These are phyloP conservation scores for Paguma larvata DNA, from an alignment of 2,797 vertebrate genomes.

Conservation along the genomic window DNA sequence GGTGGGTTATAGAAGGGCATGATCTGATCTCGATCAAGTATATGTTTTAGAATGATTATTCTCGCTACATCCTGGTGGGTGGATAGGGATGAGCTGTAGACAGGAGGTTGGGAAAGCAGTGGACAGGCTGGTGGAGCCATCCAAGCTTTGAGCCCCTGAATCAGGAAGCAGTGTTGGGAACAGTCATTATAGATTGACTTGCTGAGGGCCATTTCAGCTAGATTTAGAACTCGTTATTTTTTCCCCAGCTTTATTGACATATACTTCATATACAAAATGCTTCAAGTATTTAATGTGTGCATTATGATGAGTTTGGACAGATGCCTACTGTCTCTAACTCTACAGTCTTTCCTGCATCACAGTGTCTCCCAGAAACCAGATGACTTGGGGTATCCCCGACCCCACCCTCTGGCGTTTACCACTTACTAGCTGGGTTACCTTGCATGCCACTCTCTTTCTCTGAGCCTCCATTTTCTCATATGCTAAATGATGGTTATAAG, in stretches of 20 bases:
- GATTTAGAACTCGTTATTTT: neutral
- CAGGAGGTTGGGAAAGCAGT: neutral
- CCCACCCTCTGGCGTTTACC: neutral
- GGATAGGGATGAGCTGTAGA: neutral
- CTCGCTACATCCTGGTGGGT: accelerated
- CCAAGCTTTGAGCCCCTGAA: neutral
- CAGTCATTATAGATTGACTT: neutral
- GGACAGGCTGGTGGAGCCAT: neutral
- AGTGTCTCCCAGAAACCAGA: neutral
- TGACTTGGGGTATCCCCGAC: neutral
- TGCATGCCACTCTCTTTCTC: neutral
- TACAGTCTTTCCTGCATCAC: neutral
- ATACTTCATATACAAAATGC: neutral
- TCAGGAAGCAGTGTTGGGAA: neutral
- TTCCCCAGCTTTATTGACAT: neutral
- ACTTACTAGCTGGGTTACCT: neutral
- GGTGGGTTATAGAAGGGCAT: neutral
- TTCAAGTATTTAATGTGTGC: neutral
- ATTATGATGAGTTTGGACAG: neutral
- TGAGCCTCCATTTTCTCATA: neutral
- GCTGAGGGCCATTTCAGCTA: neutral
- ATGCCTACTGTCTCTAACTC: neutral
- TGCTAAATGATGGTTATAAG: neutral
- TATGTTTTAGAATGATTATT: neutral
- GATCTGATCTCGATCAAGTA: neutral